A percentile compares a stretch with the other conserved stretches of the same genome.
phyloP scores from a whole-genome alignment of 2,888 invertebrate species.

The Diplolepis rosae region DNA sequence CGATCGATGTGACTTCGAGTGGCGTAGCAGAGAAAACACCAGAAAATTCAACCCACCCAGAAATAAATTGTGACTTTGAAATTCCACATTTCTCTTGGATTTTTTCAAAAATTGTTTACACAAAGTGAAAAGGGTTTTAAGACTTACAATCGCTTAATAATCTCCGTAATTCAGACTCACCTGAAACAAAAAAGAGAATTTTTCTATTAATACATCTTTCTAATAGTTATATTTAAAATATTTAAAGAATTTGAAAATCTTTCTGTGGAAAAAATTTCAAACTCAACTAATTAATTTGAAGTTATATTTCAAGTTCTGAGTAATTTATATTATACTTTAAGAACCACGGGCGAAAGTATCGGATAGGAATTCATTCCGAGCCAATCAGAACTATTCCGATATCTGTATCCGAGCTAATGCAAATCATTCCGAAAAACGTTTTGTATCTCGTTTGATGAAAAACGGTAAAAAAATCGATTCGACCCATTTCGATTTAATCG shows the following conservation, averaged over 20 bases:
- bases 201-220: not conserved
- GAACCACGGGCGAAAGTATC: too few species aligned
- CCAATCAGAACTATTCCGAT: too few species aligned
- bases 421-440: not conserved
- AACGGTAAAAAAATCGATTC: not conserved
- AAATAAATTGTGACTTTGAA: not conserved
- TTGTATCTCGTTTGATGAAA: not conserved
- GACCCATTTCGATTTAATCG: not conserved
- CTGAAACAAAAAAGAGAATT: conserved; percentile 3
- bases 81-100: not conserved
- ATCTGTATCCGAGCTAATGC: too few species aligned
- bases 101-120: not conserved
- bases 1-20: conserved; percentile 9
- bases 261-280: too few species aligned
- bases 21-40: not conserved
- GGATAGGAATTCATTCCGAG: too few species aligned
- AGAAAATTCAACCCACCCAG: conserved; percentile 10
- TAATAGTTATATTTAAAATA: not conserved
- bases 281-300: too few species aligned
- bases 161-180: not conserved
- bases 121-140: not conserved
- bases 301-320: too few species aligned
- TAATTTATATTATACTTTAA: too few species aligned
- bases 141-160: not conserved
- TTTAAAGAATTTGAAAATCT: too few species aligned